Conservation (phyloP, 2,888 invertebrate species). For the Thymelicus sylvestris region DNA sequence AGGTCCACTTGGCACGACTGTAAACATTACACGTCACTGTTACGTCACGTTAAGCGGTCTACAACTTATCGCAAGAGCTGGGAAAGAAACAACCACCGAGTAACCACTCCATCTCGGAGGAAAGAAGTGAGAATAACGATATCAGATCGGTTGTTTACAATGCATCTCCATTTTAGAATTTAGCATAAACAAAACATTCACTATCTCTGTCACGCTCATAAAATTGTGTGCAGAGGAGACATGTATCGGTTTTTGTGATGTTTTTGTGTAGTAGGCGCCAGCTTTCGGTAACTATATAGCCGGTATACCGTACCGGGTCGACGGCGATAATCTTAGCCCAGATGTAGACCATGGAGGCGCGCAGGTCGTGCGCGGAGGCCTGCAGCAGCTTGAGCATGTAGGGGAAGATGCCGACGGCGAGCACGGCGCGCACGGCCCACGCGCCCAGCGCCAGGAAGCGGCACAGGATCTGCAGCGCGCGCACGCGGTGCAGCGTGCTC, state of each 20-base stretch:
- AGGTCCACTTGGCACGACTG: slow-evolving; percentile 97
- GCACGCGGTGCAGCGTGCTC: slow-evolving; percentile 91
- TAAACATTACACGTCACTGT: slow-evolving; percentile 42
- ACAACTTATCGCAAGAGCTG: not conserved
- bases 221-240: too few relatives aligned
- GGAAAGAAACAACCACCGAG: too few relatives aligned
- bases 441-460: slow-evolving; percentile 96
- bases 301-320: slow-evolving; percentile 90
- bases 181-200: too few relatives aligned
- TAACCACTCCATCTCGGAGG: too few relatives aligned
- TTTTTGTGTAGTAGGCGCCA: too few relatives aligned
- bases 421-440: slow-evolving; percentile 95
- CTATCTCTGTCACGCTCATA: too few relatives aligned
- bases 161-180: too few relatives aligned
- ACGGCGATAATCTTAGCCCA: slow-evolving; percentile 99
- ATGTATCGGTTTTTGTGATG: too few relatives aligned
- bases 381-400: slow-evolving; percentile 98
- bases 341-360: slow-evolving; percentile 97
- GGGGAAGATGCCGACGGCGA: slow-evolving; percentile 99
- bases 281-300: too few relatives aligned
- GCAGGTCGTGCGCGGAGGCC: slow-evolving; percentile 95
- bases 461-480: slow-evolving; percentile 97
- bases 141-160: too few relatives aligned
- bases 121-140: too few relatives aligned
- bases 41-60: not conserved